Evolutionary conservation across 2,888 invertebrate species (phyloP).

Genomic region (Melangyna quadrimaculata): DNA sequence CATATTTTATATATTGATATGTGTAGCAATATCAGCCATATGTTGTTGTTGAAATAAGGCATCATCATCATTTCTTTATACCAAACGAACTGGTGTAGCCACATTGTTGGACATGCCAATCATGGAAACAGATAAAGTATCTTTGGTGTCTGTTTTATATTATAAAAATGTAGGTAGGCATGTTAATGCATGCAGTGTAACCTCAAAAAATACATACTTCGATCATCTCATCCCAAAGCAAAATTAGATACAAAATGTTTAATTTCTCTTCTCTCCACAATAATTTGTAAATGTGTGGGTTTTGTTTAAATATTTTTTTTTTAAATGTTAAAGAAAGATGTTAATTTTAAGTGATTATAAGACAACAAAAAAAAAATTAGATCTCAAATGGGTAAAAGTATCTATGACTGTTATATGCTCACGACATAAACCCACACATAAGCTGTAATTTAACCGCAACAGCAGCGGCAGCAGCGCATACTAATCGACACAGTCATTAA

Average conservation of each 20-base stretch:
- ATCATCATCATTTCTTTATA: not conserved
- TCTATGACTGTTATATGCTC: slow-evolving; percentile 18
- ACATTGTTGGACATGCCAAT: slow-evolving; percentile 19
- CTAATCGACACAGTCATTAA: slow-evolving; percentile 59
- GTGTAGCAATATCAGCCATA: not conserved
- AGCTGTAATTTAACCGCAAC: slow-evolving; percentile 38
- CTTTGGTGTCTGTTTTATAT: slow-evolving; percentile 7
- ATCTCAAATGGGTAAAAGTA: slow-evolving; percentile 24
- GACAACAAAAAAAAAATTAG: not conserved
- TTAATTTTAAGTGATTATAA: slow-evolving; percentile 52
- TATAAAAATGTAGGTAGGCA: no score
- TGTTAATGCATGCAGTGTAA: not conserved
- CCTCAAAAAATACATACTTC: not conserved
- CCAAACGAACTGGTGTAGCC: slow-evolving; percentile 7
- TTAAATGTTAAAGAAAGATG: slow-evolving; percentile 33
- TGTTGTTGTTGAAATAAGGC: not conserved
- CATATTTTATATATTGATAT: not conserved
- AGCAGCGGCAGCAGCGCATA: slow-evolving; percentile 1
- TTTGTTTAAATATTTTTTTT: not conserved
- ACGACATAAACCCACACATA: slow-evolving; percentile 10
- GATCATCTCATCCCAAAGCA: not conserved
- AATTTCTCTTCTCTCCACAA: not conserved
- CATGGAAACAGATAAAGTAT: slow-evolving; percentile 7
- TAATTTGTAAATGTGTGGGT: not conserved
- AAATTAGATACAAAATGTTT: not conserved